Evolutionary conservation across 2,113 vertebrate species (phyloP).

Genomic region (Melanerpes formicivorus): DNA sequence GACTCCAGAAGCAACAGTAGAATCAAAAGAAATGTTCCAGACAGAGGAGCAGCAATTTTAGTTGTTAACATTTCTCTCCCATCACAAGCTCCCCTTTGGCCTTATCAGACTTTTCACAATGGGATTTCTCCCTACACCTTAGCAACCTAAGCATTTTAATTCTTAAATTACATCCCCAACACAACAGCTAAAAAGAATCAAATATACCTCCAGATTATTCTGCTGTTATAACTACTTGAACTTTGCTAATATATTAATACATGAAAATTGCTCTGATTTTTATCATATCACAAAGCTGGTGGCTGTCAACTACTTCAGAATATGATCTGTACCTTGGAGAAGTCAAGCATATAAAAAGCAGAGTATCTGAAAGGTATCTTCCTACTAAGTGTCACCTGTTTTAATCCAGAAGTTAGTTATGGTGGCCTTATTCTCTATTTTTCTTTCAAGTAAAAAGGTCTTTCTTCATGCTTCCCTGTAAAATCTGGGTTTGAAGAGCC

Average conservation of each 20-base stretch:
- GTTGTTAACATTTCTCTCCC: background rate
- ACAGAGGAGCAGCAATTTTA: background rate
- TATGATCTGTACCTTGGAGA: background rate
- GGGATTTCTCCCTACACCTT: background rate
- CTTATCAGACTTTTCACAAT: background rate
- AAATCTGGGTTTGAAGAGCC: background rate
- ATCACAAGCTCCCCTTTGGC: background rate
- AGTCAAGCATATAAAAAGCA: background rate
- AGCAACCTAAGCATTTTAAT: background rate
- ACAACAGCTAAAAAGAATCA: background rate
- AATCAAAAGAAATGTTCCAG: background rate
- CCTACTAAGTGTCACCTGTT: background rate
- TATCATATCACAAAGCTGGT: background rate
- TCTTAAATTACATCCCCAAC: background rate
- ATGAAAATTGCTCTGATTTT: background rate
- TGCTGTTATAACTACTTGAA: background rate
- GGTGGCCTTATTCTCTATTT: background rate
- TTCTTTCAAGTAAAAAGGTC: background rate
- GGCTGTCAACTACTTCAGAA: background rate
- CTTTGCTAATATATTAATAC: background rate
- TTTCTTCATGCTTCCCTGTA: background rate
- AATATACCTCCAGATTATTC: background rate
- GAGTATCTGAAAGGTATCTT: background rate
- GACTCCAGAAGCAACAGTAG: background rate
- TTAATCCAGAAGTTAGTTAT: background rate